Evolutionary conservation across 64 coral and sea anemone genomes (phyloP), one percentile per base, ranked within the genome.

Genomic region (Stichodactyla mertensii): DNA sequence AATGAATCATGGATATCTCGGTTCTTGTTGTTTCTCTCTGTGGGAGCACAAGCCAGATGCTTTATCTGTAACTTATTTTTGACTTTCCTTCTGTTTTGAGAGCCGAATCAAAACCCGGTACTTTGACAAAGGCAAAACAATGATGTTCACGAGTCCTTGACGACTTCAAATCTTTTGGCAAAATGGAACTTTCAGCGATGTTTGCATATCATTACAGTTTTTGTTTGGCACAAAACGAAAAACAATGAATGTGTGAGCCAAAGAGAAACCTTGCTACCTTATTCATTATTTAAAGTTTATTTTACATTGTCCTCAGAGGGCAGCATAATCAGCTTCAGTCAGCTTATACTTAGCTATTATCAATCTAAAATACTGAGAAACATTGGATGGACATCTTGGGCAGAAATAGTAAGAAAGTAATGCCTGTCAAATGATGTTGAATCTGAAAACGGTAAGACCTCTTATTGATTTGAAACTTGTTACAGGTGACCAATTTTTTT

Each of bases 151-250:
- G 7, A 74, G 62, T 19, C 69, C 12, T 74, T 74, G 69, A 74
- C 69, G 24, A 74, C 12, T 23, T 36, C 6, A 74, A 31, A 74
- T 4, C 69, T 8, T 74, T 74, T 5, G 7, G 36, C 69, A 74
- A 27, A 36, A 74, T 31, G 24, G 69, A 74, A 0, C 23, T 74
- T 23, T 9, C 24, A 13, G 11, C 5, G 69, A 74, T 4, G 78
- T 81, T 81, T 81, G 78, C 78, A 81, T 81, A 81, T 81, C 36
- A 81, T 81, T 81, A 81, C 53, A 16, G 7, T 53, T 55, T 53
- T 81, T 81, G 78, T 81, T 81, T 81, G 78, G 78, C 78, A 81
- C 51, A 81, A 53, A 81, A 53, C 26, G 18, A 28, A 52, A 81
- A 81, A 81, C 78, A 81, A 55, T 74, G 52, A 19, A 20, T 81